These are phyloP conservation scores for Archivesica marissinica DNA, from an alignment of 1,140 invertebrate species.

Conservation along the genomic window DNA sequence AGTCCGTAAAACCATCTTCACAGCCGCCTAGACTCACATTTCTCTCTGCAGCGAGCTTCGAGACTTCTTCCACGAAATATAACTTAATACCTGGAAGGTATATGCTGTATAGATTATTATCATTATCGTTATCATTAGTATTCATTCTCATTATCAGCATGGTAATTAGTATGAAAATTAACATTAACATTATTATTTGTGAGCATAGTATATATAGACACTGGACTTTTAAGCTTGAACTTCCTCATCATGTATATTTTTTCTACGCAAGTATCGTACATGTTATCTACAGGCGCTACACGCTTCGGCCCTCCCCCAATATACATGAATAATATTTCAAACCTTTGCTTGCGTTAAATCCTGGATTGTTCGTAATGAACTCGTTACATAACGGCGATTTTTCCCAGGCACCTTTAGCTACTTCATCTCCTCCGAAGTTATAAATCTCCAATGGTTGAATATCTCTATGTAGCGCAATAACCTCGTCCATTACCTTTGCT, in stretches of 20 bases:
- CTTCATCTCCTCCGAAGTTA: slow-evolving; percentile 76
- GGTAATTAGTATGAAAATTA: not conserved
- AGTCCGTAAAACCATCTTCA: slow-evolving; percentile 71
- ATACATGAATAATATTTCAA: no score
- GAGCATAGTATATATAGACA: no score
- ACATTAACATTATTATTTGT: not conserved
- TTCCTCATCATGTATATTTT: no score
- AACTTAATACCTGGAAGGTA: slow-evolving; percentile 54
- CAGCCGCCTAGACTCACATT: slow-evolving; percentile 63
- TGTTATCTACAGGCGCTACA: no score
- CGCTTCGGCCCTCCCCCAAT: no score
- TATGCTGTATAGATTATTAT: no score
- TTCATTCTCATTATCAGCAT: no score
- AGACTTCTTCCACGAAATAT: slow-evolving; percentile 55
- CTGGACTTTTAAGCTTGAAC: no score
- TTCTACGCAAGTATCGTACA: no score
- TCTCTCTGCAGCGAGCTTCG: slow-evolving; percentile 7
- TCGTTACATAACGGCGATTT: slow-evolving; percentile 57
- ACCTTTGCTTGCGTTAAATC: slow-evolving; percentile 46
- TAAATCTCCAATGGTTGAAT: slow-evolving; percentile 67
- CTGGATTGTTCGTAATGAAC: not conserved
- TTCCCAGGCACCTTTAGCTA: slow-evolving; percentile 65
- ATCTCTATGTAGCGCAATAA: slow-evolving; percentile 60
- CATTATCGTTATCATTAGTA: no score
- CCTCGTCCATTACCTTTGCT: slow-evolving; percentile 43